A percentile compares a stretch with the other conserved stretches of the same genome.
Evolutionary conservation across 2,888 invertebrate species (phyloP).

Genomic region (Dasysyrphus albostriatus): DNA sequence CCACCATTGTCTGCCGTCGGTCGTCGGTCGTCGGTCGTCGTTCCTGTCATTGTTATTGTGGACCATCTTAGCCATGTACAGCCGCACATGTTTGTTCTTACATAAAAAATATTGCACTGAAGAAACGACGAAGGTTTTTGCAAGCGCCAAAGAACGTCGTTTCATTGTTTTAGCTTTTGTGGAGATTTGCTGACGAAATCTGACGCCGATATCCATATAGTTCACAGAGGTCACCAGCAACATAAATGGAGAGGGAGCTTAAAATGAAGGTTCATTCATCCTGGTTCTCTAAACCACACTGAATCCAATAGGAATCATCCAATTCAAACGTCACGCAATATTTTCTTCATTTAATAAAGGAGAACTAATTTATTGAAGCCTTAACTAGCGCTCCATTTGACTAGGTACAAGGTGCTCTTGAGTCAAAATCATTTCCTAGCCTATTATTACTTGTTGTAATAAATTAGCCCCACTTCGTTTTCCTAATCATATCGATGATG

Average conservation of each 20-base stretch:
- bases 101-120: slow-evolving; percentile 2
- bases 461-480: slow-evolving; percentile 70
- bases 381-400: slow-evolving; percentile 20
- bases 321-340: slow-evolving; percentile 66
- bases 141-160: slow-evolving; percentile 57
- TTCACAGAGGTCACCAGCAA: slow-evolving; percentile 61
- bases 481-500: slow-evolving; percentile 74
- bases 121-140: slow-evolving; percentile 51
- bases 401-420: slow-evolving; percentile 38
- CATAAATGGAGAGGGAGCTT: neutral
- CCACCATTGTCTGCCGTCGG: slow-evolving; percentile 70
- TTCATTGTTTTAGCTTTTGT: slow-evolving; percentile 51
- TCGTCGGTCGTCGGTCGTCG: no score
- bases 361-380: slow-evolving; percentile 58
- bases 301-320: slow-evolving; percentile 31
- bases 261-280: neutral
- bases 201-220: slow-evolving; percentile 62
- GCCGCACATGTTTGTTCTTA: slow-evolving; percentile 39
- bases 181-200: slow-evolving; percentile 59
- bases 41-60: slow-evolving; percentile 49
- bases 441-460: slow-evolving; percentile 72
- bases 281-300: neutral
- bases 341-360: slow-evolving; percentile 31
- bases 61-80: slow-evolving; percentile 24
- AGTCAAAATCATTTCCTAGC: slow-evolving; percentile 33